Evolutionary conservation across 2,113 vertebrate species (phyloP), one percentile per base, ranked within the genome.

Genomic region (Propithecus coquereli): DNA sequence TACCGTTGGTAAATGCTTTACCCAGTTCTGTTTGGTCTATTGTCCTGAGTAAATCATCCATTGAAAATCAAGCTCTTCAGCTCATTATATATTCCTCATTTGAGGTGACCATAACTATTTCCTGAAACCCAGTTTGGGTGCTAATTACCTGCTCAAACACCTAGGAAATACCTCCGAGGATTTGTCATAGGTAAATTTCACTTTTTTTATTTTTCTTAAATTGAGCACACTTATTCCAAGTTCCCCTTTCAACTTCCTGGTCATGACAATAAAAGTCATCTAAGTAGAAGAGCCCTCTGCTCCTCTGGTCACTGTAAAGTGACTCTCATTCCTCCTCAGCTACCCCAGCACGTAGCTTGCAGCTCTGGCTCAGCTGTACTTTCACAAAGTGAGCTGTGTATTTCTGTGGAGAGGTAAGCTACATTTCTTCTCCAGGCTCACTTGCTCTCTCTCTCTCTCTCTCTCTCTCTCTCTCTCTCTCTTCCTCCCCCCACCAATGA

Each of bases 11-110:
- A 98, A 98, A 98, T 93, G 96, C 98, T 98, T 98, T 96, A 52
- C 98, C 96, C 97, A 85, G 98, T 98, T 99, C 98, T 99, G 98
- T 99, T 99, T 99, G 99, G 99, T 95, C 98, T 98, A 99, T 99
- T 99, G 99, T 99, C 99, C 98, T 68, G 97, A 95, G 97, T 98
- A 99, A 99, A 99, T 99, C 99, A 99, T 98, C 99, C 99, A 59
- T 99, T 98, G 95, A 99, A 99, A 99, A 99, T 99, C 98, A 98
- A 98, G 98, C 99, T 98, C 99, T 98, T 98, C 98, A 98, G 98
- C 99, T 99, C 99, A 97, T 99, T 99, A 99, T 98, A 98, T 98
- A 99, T 97, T 99, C 99, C 98, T 98, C 98, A 97, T 99, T 89
- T 97, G 98, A 99, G 99, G 98, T 98, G 99, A 98, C 98, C 99